A percentile compares a stretch with the other conserved stretches of the same genome.
Conservation (phyloP, 2,888 invertebrate species). For the Liopterus haemorrhoidalis region DNA sequence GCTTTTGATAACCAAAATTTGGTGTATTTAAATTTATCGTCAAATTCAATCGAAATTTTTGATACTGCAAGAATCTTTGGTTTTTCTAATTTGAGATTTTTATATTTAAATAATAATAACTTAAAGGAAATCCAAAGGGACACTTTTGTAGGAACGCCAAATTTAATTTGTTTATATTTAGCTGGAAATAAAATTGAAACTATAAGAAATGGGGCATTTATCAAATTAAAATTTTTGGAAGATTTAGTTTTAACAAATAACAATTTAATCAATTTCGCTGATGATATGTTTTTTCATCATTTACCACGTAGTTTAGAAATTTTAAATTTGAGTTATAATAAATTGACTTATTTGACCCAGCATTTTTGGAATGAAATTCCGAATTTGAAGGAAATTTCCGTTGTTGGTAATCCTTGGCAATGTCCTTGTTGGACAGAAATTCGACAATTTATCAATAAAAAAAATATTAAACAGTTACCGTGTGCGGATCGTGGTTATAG, state of each 20-base stretch:
- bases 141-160: conserved; percentile 14
- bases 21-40: conserved; percentile 10
- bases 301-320: no score
- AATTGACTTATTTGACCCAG: conserved; percentile 9
- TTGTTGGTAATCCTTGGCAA: conserved; percentile 22
- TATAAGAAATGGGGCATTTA: conserved; percentile 12
- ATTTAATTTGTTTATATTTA: conserved; percentile 8
- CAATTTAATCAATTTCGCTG: conserved; percentile 9
- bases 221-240: conserved; percentile 7
- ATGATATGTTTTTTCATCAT: no score
- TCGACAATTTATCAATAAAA: no score
- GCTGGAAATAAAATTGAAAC: conserved; percentile 14
- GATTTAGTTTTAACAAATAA: conserved; percentile 18
- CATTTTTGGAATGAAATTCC: conserved; percentile 13
- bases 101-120: conserved; percentile 18
- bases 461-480: no score
- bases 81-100: conserved; percentile 11
- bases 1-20: conserved; percentile 18
- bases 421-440: conserved; percentile 20
- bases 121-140: conserved; percentile 12
- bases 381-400: conserved; percentile 15
- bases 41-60: conserved; percentile 12
- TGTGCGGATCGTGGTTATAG: no score
- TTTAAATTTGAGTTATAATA: conserved; percentile 13
- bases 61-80: conserved; percentile 14